Conservation (phyloP, 2,888 invertebrate genomes). For the Molorchus minor region DNA sequence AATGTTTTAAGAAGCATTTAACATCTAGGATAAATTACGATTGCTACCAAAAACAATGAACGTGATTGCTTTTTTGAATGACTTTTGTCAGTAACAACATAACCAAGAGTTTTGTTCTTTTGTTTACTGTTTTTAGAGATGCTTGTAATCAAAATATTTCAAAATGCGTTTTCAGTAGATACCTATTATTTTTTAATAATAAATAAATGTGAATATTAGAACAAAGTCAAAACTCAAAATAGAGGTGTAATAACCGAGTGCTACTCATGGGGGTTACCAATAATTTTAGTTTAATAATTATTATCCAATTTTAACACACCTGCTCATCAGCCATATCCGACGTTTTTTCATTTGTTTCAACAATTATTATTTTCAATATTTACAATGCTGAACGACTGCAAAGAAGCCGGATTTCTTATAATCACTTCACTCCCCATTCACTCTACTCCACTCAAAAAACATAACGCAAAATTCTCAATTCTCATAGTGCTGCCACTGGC, state of each 20-base stretch:
- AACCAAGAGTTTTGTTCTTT: constrained; percentile 24
- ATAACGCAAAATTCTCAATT: constrained; percentile 44
- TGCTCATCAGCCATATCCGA: constrained; percentile 81
- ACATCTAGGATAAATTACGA: constrained; percentile 9
- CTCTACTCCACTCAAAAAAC: constrained; percentile 45
- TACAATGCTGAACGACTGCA: constrained; percentile 26
- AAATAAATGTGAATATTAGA: no score
- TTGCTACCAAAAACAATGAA: background rate
- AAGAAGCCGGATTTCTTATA: constrained; percentile 40
- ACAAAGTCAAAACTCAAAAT: no score
- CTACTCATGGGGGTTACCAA: no score
- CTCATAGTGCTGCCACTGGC: constrained; percentile 31
- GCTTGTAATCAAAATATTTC: constrained; percentile 2
- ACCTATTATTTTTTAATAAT: no score
- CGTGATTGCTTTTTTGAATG: constrained; percentile 14
- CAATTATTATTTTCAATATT: constrained; percentile 28
- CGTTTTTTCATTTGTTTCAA: constrained; percentile 61
- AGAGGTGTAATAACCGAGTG: no score
- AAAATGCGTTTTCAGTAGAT: no score
- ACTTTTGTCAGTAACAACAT: constrained; percentile 27
- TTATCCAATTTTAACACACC: no score
- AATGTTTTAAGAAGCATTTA: constrained; percentile 20
- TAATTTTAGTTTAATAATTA: no score
- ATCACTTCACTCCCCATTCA: constrained; percentile 39
- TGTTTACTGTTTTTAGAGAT: constrained; percentile 12